Evolutionary conservation across 2,113 vertebrate species (phyloP), one percentile per base, ranked within the genome.

Genomic region (Crotalus viridis): DNA sequence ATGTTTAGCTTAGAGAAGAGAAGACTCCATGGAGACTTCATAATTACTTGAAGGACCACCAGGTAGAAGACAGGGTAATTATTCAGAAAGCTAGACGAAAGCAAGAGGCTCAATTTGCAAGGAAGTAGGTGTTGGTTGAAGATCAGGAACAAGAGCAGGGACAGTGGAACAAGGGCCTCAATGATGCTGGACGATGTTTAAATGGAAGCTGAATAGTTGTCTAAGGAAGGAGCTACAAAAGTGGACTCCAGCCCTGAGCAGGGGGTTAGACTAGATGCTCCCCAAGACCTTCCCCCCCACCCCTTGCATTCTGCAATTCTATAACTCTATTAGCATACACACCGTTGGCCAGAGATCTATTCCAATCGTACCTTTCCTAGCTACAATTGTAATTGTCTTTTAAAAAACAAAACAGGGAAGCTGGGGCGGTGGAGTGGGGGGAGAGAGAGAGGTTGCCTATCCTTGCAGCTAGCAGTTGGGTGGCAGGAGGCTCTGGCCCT

Each of bases 401-500:
- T n/a, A 26, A 9, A 61, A 5, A 12, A 64, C 24, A 59, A 51
- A 51, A 15, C 26, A 17, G 4, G 64, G 64, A 33, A 69, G 64
- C 2, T 69, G 13, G 13, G 0, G 7, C 2, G 69, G 17, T 7
- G 17, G 7, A 2, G 6, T 5, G 33, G 17, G 55, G 17, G 4
- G 17, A 5, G 17, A 5, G 15, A 17, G 74, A 9, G 74, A 33
- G 69, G 17, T 21, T 81, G 10, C 2, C 12, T 28, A 33, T 28
- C 22, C 9, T 19, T n/a, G 19, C 91, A 33, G 56, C 85, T 3
- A 15, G 13, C 51, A 26, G 81, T 26, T 19, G 8, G 6, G 33
- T 7, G 54, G 91, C 48, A 91, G 57, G 91, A 91, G n/a, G 33
- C 94, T 96, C 96, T 94, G 93, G 19, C 69, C 28, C 92, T 89